Conservation (phyloP, 2,888 invertebrate species). For the Fragum fragum region DNA sequence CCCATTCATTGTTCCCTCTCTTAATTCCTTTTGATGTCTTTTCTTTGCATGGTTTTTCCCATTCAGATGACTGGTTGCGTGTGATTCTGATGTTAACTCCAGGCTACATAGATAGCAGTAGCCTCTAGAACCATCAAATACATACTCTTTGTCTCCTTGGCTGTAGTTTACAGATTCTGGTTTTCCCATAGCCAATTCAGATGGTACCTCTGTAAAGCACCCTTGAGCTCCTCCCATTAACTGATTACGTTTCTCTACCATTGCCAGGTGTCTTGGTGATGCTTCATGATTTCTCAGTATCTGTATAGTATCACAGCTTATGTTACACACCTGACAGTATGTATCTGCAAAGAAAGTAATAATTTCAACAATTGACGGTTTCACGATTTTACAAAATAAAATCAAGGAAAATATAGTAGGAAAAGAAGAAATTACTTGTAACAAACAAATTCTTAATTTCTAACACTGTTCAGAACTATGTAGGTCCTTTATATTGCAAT, state of each 20-base stretch:
- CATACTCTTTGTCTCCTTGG: slow-evolving; percentile 45
- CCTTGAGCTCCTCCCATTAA: background rate
- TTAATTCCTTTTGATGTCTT: background rate
- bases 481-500: no score
- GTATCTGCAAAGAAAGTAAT: slow-evolving; percentile 30
- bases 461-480: no score
- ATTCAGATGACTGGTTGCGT: slow-evolving; percentile 66
- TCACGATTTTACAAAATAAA: no score
- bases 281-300: slow-evolving; percentile 54
- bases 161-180: no score
- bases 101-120: slow-evolving; percentile 69
- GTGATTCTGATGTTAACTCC: slow-evolving; percentile 64
- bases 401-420: no score
- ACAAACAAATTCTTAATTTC: no score
- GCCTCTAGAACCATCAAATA: slow-evolving; percentile 54
- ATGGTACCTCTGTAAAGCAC: no score
- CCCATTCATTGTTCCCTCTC: background rate
- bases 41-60: slow-evolving; percentile 71
- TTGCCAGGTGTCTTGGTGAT: slow-evolving; percentile 69
- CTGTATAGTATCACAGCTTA: slow-evolving; percentile 56
- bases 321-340: slow-evolving; percentile 61
- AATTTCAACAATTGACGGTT: no score
- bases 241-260: slow-evolving; percentile 37
- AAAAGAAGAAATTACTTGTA: no score
- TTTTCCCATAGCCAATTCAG: background rate